phyloP scores from a whole-genome alignment of 2,888 invertebrate species.

The Tricholauxania praeusta region DNA sequence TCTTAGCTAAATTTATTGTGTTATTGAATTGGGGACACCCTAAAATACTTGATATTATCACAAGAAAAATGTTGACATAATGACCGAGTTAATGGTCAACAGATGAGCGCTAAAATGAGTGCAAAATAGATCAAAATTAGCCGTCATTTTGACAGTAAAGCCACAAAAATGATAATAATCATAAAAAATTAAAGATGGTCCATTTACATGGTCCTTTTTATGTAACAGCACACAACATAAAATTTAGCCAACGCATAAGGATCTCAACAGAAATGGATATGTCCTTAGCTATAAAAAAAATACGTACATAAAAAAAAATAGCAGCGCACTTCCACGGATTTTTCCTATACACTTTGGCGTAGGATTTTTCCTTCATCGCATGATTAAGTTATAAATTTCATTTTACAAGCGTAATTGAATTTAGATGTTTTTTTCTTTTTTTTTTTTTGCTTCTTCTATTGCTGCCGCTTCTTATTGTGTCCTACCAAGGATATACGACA shows the following conservation, averaged over 20 bases:
- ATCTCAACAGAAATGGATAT: not conserved
- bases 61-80: too few relatives aligned
- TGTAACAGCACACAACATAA: not conserved
- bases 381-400: constrained; percentile 49
- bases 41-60: too few relatives aligned
- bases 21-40: too few relatives aligned
- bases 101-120: too few relatives aligned
- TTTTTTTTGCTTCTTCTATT: not conserved
- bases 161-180: not conserved
- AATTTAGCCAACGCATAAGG: not conserved
- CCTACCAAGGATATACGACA: not conserved
- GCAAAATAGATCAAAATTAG: constrained; percentile 14
- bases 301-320: not conserved
- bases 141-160: not conserved
- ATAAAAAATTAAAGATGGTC: constrained; percentile 2
- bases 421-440: constrained; percentile 48
- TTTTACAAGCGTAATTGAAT: constrained; percentile 45
- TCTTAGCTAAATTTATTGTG: too few relatives aligned
- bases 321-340: not conserved
- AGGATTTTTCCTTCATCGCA: constrained; percentile 32
- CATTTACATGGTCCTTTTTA: too few relatives aligned
- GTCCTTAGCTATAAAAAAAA: not conserved
- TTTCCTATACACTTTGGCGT: not conserved
- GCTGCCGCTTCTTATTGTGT: not conserved
- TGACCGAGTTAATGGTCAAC: too few relatives aligned